Evolutionary conservation across 2,113 vertebrate genomes (phyloP).

Genomic region (Tragulus kanchil): DNA sequence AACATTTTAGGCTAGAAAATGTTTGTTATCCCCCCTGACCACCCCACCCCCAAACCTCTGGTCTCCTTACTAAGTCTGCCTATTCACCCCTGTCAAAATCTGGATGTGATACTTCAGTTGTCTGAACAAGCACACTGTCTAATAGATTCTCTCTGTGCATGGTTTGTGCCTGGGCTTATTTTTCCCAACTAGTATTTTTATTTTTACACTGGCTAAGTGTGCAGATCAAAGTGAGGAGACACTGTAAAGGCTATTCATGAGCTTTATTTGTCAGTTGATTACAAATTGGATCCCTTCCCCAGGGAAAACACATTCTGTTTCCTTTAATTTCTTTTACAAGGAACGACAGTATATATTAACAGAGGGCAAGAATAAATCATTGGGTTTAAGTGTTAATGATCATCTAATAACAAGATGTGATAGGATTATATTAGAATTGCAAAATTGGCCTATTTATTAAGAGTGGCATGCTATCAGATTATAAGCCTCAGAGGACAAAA

Average conservation of each 20-base stretch:
- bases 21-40: too few relatives aligned
- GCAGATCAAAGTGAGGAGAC: slow-evolving; percentile 22
- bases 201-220: not conserved
- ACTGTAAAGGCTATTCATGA: not conserved
- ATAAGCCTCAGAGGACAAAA: slow-evolving; percentile 51
- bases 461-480: slow-evolving; percentile 70
- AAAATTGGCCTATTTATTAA: slow-evolving; percentile 76
- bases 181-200: not conserved
- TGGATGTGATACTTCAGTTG: not conserved
- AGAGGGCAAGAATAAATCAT: slow-evolving; percentile 72
- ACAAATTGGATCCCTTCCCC: slow-evolving; percentile 46
- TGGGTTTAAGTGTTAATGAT: slow-evolving; percentile 77
- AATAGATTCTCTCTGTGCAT: not conserved
- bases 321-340: slow-evolving; percentile 63
- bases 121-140: not conserved
- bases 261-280: slow-evolving; percentile 41
- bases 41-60: too few relatives aligned
- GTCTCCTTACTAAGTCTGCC: too few relatives aligned
- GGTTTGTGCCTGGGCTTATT: not conserved
- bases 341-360: slow-evolving; percentile 62
- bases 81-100: too few relatives aligned
- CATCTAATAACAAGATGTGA: slow-evolving; percentile 74
- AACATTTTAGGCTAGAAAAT: too few relatives aligned
- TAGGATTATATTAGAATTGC: slow-evolving; percentile 71
- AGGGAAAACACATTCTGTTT: slow-evolving; percentile 44